Evolutionary conservation across 2,797 vertebrate genomes (phyloP).

Genomic region (Morus bassanus): DNA sequence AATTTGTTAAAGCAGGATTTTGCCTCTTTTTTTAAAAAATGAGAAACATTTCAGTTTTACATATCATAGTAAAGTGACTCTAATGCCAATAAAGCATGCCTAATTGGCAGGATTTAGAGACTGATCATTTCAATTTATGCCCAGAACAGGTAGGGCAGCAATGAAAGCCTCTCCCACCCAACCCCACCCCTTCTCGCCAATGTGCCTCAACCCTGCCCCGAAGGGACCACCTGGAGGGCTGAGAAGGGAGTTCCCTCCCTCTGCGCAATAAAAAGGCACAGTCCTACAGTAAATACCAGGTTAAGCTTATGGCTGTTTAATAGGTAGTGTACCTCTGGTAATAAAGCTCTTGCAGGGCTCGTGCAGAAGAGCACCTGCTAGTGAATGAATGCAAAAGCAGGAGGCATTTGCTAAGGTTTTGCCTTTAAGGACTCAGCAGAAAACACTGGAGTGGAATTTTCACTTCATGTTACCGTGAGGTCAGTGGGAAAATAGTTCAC

Average conservation of each 20-base stretch:
- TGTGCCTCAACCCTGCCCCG: conserved; percentile 62
- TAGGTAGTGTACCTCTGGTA: not conserved
- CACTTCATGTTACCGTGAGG: not conserved
- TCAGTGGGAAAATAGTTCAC: not conserved
- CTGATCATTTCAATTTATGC: conserved; percentile 67
- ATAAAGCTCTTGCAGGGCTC: conserved; percentile 1
- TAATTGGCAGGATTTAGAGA: conserved; percentile 61
- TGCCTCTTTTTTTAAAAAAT: not conserved
- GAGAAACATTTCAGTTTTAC: not conserved
- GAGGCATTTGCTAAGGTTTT: not conserved
- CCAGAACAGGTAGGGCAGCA: conserved; percentile 65
- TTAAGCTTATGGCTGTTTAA: not conserved
- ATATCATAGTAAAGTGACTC: not conserved
- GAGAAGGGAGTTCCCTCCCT: conserved; percentile 54
- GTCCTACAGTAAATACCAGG: conserved; percentile 11
- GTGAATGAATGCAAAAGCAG: not conserved
- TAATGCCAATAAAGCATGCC: conserved; percentile 40
- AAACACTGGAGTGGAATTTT: not conserved
- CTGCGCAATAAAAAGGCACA: not conserved
- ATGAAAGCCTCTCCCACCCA: conserved; percentile 50
- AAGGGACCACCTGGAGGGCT: conserved; percentile 68
- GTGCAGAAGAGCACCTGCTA: conserved; percentile 16
- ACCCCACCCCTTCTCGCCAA: conserved; percentile 42
- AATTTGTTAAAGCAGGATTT: not conserved
- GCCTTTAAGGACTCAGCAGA: not conserved